These are phyloP conservation scores for Listronotus oregonensis DNA, from an alignment of 1,140 invertebrate genomes.

Conservation along the genomic window DNA sequence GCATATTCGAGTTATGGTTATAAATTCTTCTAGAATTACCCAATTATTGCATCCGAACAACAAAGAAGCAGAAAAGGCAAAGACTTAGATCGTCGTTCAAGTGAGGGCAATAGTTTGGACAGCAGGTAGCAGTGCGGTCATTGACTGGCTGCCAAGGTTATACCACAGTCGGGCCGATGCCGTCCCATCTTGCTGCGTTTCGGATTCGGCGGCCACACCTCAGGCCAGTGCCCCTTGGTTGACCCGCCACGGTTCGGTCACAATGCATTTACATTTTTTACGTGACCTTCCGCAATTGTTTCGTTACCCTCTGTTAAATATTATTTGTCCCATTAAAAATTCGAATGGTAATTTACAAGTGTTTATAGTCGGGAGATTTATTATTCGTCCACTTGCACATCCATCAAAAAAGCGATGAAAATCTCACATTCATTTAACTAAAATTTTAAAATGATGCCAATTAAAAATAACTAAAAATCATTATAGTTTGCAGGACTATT, in stretches of 20 bases:
- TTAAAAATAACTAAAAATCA: too few relatives aligned
- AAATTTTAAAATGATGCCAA: too few relatives aligned
- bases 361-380: too few relatives aligned
- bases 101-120: constrained; percentile 12
- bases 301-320: too few relatives aligned
- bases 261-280: not conserved
- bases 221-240: constrained; percentile 24
- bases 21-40: not conserved
- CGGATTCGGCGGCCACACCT: constrained; percentile 24
- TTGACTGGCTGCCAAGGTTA: constrained; percentile 31
- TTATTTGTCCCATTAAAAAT: too few relatives aligned
- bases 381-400: too few relatives aligned
- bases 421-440: too few relatives aligned
- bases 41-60: constrained; percentile 10
- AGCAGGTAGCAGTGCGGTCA: constrained; percentile 24
- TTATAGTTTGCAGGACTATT: too few relatives aligned
- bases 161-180: constrained; percentile 20
- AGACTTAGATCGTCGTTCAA: constrained; percentile 15
- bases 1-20: too few relatives aligned
- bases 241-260: constrained; percentile 12
- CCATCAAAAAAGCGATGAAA: too few relatives aligned
- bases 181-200: constrained; percentile 23
- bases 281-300: too few relatives aligned
- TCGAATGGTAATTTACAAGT: too few relatives aligned
- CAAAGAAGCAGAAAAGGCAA: constrained; percentile 14